Percentiles rank a stretch among this genome's conserved stretches.
phyloP scores from a whole-genome alignment of 1,140 invertebrate species.

The Ceratina australensis region DNA sequence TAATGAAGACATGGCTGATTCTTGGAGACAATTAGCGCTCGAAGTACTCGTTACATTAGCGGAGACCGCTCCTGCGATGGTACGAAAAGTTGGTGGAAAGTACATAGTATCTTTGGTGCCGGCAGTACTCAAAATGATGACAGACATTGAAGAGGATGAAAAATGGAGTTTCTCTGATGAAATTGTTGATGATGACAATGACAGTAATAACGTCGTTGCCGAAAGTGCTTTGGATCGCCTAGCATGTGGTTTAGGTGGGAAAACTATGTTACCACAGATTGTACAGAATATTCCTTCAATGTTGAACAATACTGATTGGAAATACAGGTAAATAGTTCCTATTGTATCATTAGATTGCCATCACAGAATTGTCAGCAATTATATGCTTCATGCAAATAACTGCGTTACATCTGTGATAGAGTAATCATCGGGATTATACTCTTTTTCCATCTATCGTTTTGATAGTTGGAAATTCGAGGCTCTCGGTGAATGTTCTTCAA shows the following conservation, averaged over 20 bases:
- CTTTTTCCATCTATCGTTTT: constrained; percentile 64
- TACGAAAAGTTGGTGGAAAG: constrained; percentile 92
- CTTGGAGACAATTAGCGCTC: constrained; percentile 93
- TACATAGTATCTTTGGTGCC: constrained; percentile 90
- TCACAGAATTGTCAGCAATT: constrained; percentile 73
- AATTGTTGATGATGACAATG: constrained; percentile 86
- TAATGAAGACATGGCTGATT: constrained; percentile 86
- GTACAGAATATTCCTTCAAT: constrained; percentile 92
- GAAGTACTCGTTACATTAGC: constrained; percentile 97
- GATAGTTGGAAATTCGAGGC: constrained; percentile 59
- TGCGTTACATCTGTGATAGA: constrained; percentile 75
- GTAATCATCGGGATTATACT: constrained; percentile 54
- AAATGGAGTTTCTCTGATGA: constrained; percentile 86
- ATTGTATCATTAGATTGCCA: constrained; percentile 3
- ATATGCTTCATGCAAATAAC: constrained; percentile 59
- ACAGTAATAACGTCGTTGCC: constrained; percentile 95
- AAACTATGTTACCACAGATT: constrained; percentile 95
- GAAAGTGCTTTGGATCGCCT: constrained; percentile 98
- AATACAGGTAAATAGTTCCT: constrained; percentile 79
- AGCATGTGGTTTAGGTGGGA: constrained; percentile 97
- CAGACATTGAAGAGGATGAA: constrained; percentile 95
- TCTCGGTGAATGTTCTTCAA: constrained; percentile 60
- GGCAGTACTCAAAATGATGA: constrained; percentile 96
- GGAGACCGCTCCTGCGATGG: constrained; percentile 97
- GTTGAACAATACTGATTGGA: constrained; percentile 92